These are phyloP conservation scores for Brachymystax lenok DNA, from an alignment of 2,797 vertebrate species.

Conservation along the genomic window DNA sequence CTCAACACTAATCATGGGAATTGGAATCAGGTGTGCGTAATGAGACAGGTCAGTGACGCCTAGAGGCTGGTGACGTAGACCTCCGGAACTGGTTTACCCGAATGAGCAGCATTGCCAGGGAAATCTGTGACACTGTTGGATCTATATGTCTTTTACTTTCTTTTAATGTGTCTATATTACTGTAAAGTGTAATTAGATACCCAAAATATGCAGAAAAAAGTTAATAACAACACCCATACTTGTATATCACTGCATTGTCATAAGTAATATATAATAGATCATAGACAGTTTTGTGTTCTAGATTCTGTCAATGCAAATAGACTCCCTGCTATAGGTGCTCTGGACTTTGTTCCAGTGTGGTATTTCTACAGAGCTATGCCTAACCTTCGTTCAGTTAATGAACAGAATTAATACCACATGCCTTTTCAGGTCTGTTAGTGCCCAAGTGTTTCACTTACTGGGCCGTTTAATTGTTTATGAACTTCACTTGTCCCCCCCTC, in stretches of 20 bases:
- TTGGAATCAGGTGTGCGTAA: too few relatives aligned
- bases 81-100: too few relatives aligned
- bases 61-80: too few relatives aligned
- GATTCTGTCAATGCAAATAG: conserved; percentile 16
- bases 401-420: conserved; percentile 69
- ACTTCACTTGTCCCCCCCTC: conserved; percentile 34
- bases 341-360: conserved; percentile 8
- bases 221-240: not conserved
- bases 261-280: not conserved
- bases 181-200: not conserved
- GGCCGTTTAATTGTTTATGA: conserved; percentile 77
- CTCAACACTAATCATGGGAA: too few relatives aligned
- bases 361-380: conserved; percentile 41
- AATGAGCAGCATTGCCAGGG: too few relatives aligned
- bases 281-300: not conserved
- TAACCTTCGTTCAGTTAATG: conserved; percentile 66
- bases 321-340: not conserved
- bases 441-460: conserved; percentile 75
- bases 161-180: not conserved
- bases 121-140: too few relatives aligned
- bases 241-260: too few relatives aligned
- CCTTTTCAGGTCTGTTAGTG: conserved; percentile 73
- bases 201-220: too few relatives aligned
- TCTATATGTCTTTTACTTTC: not conserved
- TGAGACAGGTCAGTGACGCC: too few relatives aligned